phyloP scores from a whole-genome alignment of 2,888 invertebrate genomes.

The Melolontha melolontha region DNA sequence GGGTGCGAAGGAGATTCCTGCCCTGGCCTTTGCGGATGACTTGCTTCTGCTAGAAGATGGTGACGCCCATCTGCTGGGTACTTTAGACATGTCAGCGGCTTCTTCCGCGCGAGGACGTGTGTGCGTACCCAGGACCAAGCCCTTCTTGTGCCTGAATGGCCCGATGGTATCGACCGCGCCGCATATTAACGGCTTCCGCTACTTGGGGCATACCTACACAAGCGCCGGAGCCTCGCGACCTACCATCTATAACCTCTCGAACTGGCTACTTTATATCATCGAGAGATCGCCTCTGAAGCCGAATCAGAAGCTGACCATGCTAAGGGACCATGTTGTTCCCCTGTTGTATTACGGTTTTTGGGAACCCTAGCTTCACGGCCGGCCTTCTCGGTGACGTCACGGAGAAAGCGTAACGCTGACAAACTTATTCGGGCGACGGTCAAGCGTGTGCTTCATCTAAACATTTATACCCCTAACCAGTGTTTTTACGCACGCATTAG shows the following conservation, averaged over 20 bases:
- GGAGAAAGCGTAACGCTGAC: conserved; percentile 50
- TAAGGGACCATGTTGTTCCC: conserved; percentile 58
- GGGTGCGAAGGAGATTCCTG: conserved; percentile 45
- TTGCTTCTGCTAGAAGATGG: conserved; percentile 57
- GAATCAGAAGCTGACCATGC: conserved; percentile 58
- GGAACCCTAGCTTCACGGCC: no score
- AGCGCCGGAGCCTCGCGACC: conserved; percentile 48
- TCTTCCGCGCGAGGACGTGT: conserved; percentile 41
- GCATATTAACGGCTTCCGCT: conserved; percentile 40
- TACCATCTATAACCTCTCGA: conserved; percentile 29
- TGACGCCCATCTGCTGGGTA: conserved; percentile 52
- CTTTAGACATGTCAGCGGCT: conserved; percentile 46
- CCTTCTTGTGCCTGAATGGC: conserved; percentile 20
- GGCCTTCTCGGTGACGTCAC: no score
- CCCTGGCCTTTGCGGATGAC: conserved; percentile 62
- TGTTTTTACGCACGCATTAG: conserved; percentile 42
- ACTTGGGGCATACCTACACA: conserved; percentile 39
- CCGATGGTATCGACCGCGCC: not conserved
- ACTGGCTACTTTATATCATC: conserved; percentile 53
- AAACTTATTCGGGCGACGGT: conserved; percentile 52
- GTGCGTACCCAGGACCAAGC: conserved; percentile 30
- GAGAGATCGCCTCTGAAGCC: conserved; percentile 59
- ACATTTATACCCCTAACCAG: conserved; percentile 49
- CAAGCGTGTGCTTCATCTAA: conserved; percentile 54
- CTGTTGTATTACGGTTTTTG: conserved; percentile 45